Base-by-base conservation (phyloP, 53 echinoderm and acorn worm genomes). In the Echinometra lucunter region DNA sequence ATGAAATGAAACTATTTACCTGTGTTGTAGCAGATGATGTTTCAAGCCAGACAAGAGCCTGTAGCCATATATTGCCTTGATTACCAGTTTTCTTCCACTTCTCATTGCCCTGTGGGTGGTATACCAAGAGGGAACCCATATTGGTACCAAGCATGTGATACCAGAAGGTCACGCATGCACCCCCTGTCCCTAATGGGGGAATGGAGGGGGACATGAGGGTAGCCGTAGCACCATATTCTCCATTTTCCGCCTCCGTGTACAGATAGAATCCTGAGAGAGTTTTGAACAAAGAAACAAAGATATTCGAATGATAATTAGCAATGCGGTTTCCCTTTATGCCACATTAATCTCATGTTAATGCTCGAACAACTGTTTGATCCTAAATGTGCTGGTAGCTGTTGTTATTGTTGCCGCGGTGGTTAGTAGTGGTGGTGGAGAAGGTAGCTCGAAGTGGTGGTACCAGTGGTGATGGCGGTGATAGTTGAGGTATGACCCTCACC, bases 71-170 rank as follows among this genome's bases (percentile, higher is more conserved):
- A 16, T 88, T 88, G 6, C 88, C 88, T 88, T 88, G 88, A 30
- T 88, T 57, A 55, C 88, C 88, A 10, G 19, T 42, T 7, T 42
- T 78, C 78, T 23, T 40, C 78, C 78, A 78, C 7, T 7, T 38
- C 23, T 78, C 78, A 42, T 78, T 78, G 19, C 42, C 23, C 4
- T 18, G 40, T 38, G 78, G 90, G 11, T 25, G 63, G 90, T 58
- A 60, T 6, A 90, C 60, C 12, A 35, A 10, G 18, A 90, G 66
- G 9, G 19, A 63, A 4, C 90, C 90, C 4, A 90, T 90, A 1
- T 25, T 63, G 25, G 55, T 57, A 9, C 98, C 98, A 37, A 95
- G 96, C 98, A 98, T 97, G 92, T 98, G 96, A 85, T 96, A 97
- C 90, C 92, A 97, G 66, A 96, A 97, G 72, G 92, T 80, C 40